These are phyloP conservation scores for Pristionchus mayeri DNA, from an alignment of 2,888 invertebrate genomes.

Conservation along the genomic window DNA sequence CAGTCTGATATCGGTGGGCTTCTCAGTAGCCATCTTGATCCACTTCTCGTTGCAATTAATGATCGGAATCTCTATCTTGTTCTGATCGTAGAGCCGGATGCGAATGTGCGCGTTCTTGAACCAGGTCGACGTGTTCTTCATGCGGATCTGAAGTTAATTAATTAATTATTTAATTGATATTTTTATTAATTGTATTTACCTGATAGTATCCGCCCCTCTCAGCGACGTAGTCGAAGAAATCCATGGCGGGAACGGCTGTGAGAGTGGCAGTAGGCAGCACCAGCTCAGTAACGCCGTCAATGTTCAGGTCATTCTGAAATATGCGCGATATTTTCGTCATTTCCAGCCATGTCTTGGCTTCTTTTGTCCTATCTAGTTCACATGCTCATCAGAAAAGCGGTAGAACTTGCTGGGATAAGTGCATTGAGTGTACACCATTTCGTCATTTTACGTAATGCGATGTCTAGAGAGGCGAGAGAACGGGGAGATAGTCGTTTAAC, in stretches of 20 bases:
- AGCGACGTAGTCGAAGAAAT: conserved; percentile 60
- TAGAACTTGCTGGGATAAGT: too few relatives aligned
- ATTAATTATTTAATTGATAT: background rate
- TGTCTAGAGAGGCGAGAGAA: too few relatives aligned
- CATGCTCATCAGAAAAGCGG: too few relatives aligned
- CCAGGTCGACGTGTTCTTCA: conserved; percentile 48
- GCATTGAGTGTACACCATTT: too few relatives aligned
- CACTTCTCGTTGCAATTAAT: conserved; percentile 62
- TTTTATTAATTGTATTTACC: conserved; percentile 15
- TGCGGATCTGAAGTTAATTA: conserved; percentile 33
- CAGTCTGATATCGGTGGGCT: conserved; percentile 32
- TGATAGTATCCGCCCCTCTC: conserved; percentile 61
- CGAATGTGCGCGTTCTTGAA: conserved; percentile 31
- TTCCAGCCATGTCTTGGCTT: too few relatives aligned
- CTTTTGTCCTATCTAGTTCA: too few relatives aligned
- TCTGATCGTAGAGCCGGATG: conserved; percentile 40
- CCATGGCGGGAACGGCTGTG: conserved; percentile 56
- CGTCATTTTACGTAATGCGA: too few relatives aligned
- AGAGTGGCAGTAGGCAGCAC: conserved; percentile 58
- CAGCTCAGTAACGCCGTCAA: conserved; percentile 46
- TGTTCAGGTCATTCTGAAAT: conserved; percentile 56
- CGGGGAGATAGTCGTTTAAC: too few relatives aligned
- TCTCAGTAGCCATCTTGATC: conserved; percentile 53
- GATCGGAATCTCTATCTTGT: conserved; percentile 45
- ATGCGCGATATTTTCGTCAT: too few relatives aligned